These are phyloP conservation scores for Pygoscelis antarcticus DNA, from an alignment of 2,113 vertebrate species.

Conservation along the genomic window DNA sequence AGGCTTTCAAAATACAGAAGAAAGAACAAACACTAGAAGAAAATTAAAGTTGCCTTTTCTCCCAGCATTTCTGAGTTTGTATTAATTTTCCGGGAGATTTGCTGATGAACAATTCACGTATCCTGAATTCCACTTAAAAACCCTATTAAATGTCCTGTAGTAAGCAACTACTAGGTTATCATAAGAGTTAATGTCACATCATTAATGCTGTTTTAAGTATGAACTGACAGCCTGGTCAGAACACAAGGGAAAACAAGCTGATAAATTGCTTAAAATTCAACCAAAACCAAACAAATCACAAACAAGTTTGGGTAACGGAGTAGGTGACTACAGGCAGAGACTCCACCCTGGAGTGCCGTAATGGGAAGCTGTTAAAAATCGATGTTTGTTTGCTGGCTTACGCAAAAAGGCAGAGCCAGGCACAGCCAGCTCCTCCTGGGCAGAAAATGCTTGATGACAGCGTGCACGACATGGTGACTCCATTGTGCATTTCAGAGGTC, in stretches of 20 bases:
- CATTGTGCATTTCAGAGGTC: neutral
- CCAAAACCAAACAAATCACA: neutral
- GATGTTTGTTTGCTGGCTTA: neutral
- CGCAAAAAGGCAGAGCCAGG: neutral
- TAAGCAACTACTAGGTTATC: neutral
- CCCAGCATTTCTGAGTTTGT: neutral
- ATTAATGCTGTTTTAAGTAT: neutral
- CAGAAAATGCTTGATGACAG: neutral
- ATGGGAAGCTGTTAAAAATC: neutral
- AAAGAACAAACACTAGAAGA: neutral
- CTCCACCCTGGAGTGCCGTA: neutral
- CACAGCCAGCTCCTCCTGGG: neutral
- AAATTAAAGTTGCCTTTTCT: neutral
- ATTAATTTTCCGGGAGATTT: neutral
- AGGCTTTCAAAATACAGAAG: neutral
- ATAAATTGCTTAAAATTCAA: neutral
- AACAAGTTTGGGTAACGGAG: neutral
- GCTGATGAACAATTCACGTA: neutral
- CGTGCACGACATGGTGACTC: fast-evolving
- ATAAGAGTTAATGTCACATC: neutral
- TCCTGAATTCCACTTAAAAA: neutral
- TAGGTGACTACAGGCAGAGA: neutral
- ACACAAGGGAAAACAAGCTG: neutral
- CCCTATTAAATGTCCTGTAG: neutral
- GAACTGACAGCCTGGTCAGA: neutral